Conservation (phyloP, 1,140 invertebrate species). For the Brachionus asplanchnoidis region DNA sequence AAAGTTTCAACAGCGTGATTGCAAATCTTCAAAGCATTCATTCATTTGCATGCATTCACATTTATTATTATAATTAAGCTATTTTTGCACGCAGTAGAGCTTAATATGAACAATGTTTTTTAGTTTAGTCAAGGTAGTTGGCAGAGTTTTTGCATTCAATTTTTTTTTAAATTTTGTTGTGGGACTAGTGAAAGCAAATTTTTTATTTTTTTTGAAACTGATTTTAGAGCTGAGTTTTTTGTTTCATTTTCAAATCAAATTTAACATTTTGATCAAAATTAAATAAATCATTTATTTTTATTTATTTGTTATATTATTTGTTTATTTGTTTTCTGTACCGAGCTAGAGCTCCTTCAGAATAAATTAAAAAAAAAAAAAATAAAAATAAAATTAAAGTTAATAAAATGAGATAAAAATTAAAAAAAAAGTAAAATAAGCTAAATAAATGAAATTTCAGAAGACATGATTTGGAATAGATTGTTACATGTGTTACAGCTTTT, state of each 20-base stretch:
- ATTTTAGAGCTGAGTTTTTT: neutral
- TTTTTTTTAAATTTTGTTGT: neutral
- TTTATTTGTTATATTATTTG: too few relatives aligned
- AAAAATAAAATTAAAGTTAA: too few relatives aligned
- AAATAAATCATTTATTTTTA: too few relatives aligned
- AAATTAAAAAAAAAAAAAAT: too few relatives aligned
- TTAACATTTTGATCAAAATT: neutral
- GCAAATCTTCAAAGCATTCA: neutral
- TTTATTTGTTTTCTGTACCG: too few relatives aligned
- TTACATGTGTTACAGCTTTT: too few relatives aligned
- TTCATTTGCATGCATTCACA: constrained; percentile 25
- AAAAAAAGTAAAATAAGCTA: too few relatives aligned
- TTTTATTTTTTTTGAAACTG: neutral
- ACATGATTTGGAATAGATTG: too few relatives aligned
- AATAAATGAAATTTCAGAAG: too few relatives aligned
- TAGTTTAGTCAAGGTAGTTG: constrained; percentile 14
- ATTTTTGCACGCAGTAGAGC: neutral
- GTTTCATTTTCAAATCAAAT: neutral
- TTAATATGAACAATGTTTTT: neutral
- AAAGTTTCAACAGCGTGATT: constrained; percentile 30
- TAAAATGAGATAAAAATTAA: too few relatives aligned
- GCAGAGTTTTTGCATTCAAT: neutral
- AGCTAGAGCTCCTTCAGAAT: too few relatives aligned
- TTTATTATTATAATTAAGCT: constrained; percentile 36
- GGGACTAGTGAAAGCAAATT: neutral